A percentile compares a stretch with the other conserved stretches of the same genome.
Evolutionary conservation across 92 coral and sea anemone genomes (phyloP).

Genomic region (Zoanthus sociatus): DNA sequence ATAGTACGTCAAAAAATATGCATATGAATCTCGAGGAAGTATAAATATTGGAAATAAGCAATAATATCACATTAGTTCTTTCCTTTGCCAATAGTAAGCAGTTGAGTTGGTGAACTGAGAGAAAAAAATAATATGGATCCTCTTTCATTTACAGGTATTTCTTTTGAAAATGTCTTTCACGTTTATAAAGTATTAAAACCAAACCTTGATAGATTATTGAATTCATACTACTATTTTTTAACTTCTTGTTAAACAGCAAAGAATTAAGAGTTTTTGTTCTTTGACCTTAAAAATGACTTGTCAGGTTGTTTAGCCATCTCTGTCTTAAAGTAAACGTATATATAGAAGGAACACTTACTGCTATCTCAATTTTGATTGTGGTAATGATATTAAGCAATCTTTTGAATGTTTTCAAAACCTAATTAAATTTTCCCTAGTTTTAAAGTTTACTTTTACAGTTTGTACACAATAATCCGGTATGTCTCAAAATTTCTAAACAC

Average conservation of each 20-base stretch:
- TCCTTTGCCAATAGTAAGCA: constrained; percentile 20
- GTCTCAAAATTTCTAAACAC: too few relatives aligned
- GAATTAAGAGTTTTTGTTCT: background rate
- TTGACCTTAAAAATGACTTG: background rate
- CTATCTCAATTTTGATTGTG: background rate
- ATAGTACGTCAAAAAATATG: constrained; percentile 39
- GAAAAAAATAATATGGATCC: constrained; percentile 31
- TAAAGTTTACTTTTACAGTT: too few relatives aligned
- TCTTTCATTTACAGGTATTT: constrained; percentile 42
- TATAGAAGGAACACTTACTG: background rate
- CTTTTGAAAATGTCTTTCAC: background rate
- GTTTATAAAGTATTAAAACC: background rate
- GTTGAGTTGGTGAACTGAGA: constrained; percentile 3
- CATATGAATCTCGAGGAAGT: constrained; percentile 1
- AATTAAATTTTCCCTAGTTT: background rate
- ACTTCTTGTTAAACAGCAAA: background rate
- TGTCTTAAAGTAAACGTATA: too few relatives aligned
- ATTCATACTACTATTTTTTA: background rate
- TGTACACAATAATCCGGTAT: too few relatives aligned
- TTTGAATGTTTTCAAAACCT: background rate
- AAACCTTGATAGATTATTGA: background rate
- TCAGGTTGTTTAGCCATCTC: too few relatives aligned
- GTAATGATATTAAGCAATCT: too few relatives aligned
- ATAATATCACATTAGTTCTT: constrained; percentile 32
- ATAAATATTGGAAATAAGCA: background rate